Evolutionary conservation across 2,888 invertebrate species (phyloP).

Genomic region (Dione juno): DNA sequence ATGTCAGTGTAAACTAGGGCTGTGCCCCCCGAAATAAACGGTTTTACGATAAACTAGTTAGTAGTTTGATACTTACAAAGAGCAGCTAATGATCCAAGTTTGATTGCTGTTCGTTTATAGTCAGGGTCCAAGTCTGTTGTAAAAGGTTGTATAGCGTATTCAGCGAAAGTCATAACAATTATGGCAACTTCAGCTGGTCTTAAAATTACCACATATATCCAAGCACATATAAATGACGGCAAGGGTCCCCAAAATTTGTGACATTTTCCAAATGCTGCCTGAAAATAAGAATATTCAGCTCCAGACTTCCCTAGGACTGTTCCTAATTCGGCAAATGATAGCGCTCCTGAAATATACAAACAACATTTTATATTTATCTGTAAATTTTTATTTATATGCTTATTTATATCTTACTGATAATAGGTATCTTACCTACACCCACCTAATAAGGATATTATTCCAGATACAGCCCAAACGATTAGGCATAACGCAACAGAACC

Average conservation of each 20-base stretch:
- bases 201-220: conserved; percentile 89
- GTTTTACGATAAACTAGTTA: neutral
- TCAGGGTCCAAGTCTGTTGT: conserved; percentile 68
- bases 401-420: conserved; percentile 15
- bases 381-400: neutral
- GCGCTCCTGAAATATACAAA: conserved; percentile 84
- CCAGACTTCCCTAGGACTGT: conserved; percentile 91
- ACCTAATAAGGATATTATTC: conserved; percentile 91
- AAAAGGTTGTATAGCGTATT: conserved; percentile 88
- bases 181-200: conserved; percentile 91
- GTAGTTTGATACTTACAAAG: conserved; percentile 78
- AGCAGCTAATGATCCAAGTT: conserved; percentile 85
- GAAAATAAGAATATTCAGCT: conserved; percentile 91
- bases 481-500: conserved; percentile 92
- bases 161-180: conserved; percentile 89
- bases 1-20: neutral
- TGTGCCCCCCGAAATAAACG: neutral
- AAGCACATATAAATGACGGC: conserved; percentile 89
- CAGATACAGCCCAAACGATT: conserved; percentile 90
- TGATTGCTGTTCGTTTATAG: conserved; percentile 80
- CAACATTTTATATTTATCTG: neutral
- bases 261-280: conserved; percentile 87
- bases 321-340: conserved; percentile 91
- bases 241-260: conserved; percentile 88
- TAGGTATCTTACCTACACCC: conserved; percentile 75